Conservation (phyloP, 1,140 invertebrate genomes). For the Formica selysi region DNA sequence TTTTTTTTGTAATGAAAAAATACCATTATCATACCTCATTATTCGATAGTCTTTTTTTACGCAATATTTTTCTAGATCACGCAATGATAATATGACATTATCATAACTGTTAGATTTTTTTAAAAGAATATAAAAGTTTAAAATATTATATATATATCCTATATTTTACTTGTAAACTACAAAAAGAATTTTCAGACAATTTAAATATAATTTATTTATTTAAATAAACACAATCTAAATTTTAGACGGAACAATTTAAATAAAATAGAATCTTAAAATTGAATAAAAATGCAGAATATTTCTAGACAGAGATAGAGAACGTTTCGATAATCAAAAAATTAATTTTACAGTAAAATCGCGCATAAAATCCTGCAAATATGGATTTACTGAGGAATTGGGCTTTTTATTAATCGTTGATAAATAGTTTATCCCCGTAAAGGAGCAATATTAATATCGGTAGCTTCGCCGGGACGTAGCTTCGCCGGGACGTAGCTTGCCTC, state of each 20-base stretch:
- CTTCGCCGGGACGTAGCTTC: background rate
- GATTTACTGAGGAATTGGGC: background rate
- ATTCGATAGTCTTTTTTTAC: background rate
- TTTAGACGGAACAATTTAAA: too few relatives aligned
- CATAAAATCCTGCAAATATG: background rate
- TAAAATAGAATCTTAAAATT: too few relatives aligned
- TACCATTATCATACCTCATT: background rate
- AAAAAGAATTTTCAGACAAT: too few relatives aligned
- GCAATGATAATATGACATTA: background rate
- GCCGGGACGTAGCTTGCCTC: background rate
- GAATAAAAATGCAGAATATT: too few relatives aligned
- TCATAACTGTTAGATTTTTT: too few relatives aligned
- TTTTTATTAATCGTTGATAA: conserved; percentile 16
- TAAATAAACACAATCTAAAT: too few relatives aligned
- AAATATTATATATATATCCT: too few relatives aligned
- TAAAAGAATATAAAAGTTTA: too few relatives aligned
- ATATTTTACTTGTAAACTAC: too few relatives aligned
- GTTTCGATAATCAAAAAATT: background rate
- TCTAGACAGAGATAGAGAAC: too few relatives aligned
- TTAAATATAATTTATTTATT: too few relatives aligned
- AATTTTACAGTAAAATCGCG: background rate
- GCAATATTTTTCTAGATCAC: background rate
- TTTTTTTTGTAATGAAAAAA: background rate
- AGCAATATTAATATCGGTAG: conserved; percentile 27
- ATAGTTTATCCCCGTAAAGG: background rate